Base-by-base conservation (phyloP, 2,113 vertebrate genomes). In the Protomyctophum bolini region DNA sequence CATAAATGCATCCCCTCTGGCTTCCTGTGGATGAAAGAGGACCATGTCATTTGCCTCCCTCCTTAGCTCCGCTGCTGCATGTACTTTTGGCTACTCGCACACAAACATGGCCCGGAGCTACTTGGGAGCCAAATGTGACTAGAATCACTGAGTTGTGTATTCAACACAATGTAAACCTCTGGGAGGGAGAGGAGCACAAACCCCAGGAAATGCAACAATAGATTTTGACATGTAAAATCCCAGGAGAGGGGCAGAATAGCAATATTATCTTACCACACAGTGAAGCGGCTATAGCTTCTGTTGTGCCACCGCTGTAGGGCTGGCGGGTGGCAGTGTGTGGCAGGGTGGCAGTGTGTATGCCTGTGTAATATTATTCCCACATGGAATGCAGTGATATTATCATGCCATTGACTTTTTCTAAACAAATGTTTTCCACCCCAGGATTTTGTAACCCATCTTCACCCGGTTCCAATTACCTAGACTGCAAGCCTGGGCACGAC, bases 61-160 rank as follows among this genome's bases (percentile, higher is more conserved):
- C 60, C 63, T 47, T 86, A 72, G 76, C 72, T 62, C 57, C 45
- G 67, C 10, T 33, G 51, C 75, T 33, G 72, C 79, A 64, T 83
- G 67, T 73, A 80, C 33, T 83, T 83, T 76, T 80, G 75, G 73
- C 65, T 72, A 72, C 70, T 75, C 59, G 57, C 71, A 51, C 46
- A 66, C 69, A 80, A 80, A 82, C 57, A 79, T 68, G 59, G 69
- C 83, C 81, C 48, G 46, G 28, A 80, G 74, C 68, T 60, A 50
- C 8, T 2, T 1, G 33, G 21, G 29, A 63, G 52, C 68, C 81
- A 73, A 81, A 68, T 77, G 84, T 84, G 85, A 83, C 70, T 78
- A 64, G 69, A 86, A 68, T 84, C 79, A 77, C 49, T 69, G 72
- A 83, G 78, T 66, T 83, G 67, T 82, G 76, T 85, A 77, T 71